Evolutionary conservation across 2,113 vertebrate genomes (phyloP).

Genomic region (Cavia aperea): DNA sequence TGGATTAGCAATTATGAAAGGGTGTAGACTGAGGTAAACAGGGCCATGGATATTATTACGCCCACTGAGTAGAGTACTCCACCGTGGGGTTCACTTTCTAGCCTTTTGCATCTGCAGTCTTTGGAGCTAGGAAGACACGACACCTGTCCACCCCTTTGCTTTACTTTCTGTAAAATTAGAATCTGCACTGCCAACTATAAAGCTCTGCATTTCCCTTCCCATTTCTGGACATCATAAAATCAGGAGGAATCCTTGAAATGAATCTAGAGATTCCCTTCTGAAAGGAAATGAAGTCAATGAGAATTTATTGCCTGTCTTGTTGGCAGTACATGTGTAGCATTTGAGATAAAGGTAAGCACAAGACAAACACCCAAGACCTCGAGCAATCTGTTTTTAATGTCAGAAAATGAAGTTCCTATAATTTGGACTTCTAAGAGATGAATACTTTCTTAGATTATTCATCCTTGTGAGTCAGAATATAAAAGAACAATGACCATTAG

Average conservation of each 20-base stretch:
- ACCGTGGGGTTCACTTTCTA: no score
- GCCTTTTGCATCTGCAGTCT: neutral
- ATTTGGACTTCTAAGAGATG: conserved; percentile 18
- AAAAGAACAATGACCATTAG: conserved; percentile 16
- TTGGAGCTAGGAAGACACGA: neutral
- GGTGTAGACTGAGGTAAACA: neutral
- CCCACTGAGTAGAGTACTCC: neutral
- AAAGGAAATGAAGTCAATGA: neutral
- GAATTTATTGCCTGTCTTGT: conserved; percentile 1
- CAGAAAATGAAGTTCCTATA: neutral
- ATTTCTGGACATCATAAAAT: neutral
- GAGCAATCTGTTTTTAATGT: neutral
- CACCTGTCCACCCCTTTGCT: neutral
- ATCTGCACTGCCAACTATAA: neutral
- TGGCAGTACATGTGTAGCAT: neutral
- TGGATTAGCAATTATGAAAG: neutral
- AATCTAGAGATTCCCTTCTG: neutral
- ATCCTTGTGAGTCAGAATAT: neutral
- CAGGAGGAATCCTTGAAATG: neutral
- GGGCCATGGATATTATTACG: neutral
- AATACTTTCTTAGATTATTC: conserved; percentile 32
- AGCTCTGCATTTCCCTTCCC: neutral
- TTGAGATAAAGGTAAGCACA: neutral
- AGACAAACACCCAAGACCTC: neutral
- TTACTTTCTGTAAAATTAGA: neutral